These are phyloP conservation scores for Nasonovia ribisnigri DNA, from an alignment of 2,888 invertebrate genomes.

Conservation along the genomic window DNA sequence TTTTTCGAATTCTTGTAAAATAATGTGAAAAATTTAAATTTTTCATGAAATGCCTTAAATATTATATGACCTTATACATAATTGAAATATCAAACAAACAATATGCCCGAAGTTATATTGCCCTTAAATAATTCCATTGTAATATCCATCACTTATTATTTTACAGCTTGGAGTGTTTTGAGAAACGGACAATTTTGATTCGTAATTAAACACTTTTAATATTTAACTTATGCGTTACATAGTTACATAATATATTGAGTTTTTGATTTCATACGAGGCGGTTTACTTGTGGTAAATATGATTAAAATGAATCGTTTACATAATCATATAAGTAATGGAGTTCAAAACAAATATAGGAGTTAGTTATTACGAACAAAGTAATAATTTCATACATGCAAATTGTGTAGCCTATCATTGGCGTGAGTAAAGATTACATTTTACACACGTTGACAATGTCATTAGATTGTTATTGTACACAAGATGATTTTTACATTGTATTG, in stretches of 20 bases:
- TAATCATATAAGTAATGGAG: background rate
- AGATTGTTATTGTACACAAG: background rate
- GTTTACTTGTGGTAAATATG: background rate
- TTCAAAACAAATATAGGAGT: background rate
- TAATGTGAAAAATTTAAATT: background rate
- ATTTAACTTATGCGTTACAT: background rate
- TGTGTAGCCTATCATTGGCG: background rate
- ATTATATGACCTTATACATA: background rate
- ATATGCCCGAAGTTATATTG: background rate
- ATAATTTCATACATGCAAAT: background rate
- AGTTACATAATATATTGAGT: background rate
- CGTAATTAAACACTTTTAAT: slow-evolving; percentile 15
- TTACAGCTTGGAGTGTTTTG: slow-evolving; percentile 30
- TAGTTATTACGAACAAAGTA: background rate
- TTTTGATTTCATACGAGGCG: background rate
- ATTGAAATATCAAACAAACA: slow-evolving; percentile 27
- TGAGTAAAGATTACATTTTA: background rate
- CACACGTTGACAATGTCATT: background rate
- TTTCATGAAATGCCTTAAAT: background rate
- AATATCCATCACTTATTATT: background rate
- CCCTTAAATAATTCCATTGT: slow-evolving; percentile 1
- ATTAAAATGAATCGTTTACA: no score
- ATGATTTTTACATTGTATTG: background rate
- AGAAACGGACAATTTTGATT: background rate
- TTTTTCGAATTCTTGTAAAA: background rate